Evolutionary conservation across 2,888 invertebrate genomes (phyloP), one percentile per base, ranked within the genome.

Genomic region (Drosophila flavopinicola): DNA sequence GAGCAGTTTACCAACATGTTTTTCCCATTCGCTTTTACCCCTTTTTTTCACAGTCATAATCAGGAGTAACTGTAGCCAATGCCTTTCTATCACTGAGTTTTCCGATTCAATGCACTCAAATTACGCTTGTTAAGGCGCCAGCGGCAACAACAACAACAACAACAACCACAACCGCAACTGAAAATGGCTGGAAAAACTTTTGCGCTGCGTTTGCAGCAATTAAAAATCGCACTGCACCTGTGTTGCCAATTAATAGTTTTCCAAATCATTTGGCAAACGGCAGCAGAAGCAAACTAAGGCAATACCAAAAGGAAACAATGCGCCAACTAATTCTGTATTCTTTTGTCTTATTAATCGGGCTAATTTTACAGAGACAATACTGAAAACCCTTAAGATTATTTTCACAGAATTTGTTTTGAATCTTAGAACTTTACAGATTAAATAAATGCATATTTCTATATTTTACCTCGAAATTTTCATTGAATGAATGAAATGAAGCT

Each of bases 211-310:
- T 74, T 57, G 68, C 71, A 70, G 44, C 78, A 83, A 80, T 79
- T 69, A 68, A 59, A 74, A 79, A 67, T 65, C 53, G 30, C 38
- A 45, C 56, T 44, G 48, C 72, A 75, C 48, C 60, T 67, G 61
- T 61, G 75, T 52, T 72, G 69, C 75, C 78, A 84, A 84, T 85
- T 83, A 85, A 85, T 85, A 80, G 66, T 80, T 78, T 69, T 66
- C 53, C 45, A 48, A 79, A 61, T 73, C 64, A 67, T 66, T 69
- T 54, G 52, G 37, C 57, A 65, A 65, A 37, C 53, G 53, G 54
- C 44, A 63, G 63, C 56, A 56, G 54, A 41, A 41, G 29, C 32
- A 17, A 37, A 58, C 38, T 24, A 38, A 44, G 53, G 20, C 53
- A 52, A 48, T 47, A 30, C 27, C 7, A 58, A 27, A 37, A 29